These are phyloP conservation scores for Aplidium turbinatum DNA, from an alignment of 23 tunicate genomes.

Conservation along the genomic window DNA sequence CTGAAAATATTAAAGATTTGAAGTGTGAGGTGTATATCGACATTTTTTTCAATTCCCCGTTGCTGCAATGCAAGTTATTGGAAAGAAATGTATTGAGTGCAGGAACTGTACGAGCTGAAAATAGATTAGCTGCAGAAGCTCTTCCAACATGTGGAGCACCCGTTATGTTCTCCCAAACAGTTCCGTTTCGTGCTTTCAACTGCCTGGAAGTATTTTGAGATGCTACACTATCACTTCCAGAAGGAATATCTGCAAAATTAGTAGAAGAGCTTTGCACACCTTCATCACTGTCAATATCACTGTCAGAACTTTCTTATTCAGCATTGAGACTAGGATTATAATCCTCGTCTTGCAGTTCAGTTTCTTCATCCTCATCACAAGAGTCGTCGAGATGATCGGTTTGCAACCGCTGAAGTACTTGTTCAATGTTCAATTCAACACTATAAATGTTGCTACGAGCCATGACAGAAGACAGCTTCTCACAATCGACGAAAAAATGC, in stretches of 20 bases:
- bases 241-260: slow-evolving; percentile 20
- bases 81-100: too few relatives aligned
- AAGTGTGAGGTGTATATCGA: slow-evolving; percentile 7
- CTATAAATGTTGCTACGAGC: slow-evolving; percentile 13
- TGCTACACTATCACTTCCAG: slow-evolving; percentile 10
- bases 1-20: not conserved
- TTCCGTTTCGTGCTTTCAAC: slow-evolving; percentile 2
- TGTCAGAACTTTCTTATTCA: slow-evolving; percentile 21
- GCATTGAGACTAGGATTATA: slow-evolving; percentile 11
- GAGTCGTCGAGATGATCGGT: slow-evolving; percentile 25
- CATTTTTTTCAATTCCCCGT: slow-evolving; percentile 19
- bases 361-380: slow-evolving; percentile 24
- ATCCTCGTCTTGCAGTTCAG: slow-evolving; percentile 27
- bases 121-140: slow-evolving; percentile 22
- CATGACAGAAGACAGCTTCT: slow-evolving; percentile 14
- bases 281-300: slow-evolving; percentile 24
- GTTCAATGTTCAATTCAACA: too few relatives aligned
- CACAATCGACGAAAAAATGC: slow-evolving; percentile 5
- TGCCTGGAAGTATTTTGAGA: not conserved
- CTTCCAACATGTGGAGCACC: slow-evolving; percentile 4
- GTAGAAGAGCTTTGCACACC: slow-evolving; percentile 13
- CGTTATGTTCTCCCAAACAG: slow-evolving; percentile 17
- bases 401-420: slow-evolving; percentile 29
- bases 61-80: too few relatives aligned
- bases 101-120: slow-evolving; percentile 22